phyloP scores from a whole-genome alignment of 2,888 invertebrate species.

The Protodeltote pygarga region DNA sequence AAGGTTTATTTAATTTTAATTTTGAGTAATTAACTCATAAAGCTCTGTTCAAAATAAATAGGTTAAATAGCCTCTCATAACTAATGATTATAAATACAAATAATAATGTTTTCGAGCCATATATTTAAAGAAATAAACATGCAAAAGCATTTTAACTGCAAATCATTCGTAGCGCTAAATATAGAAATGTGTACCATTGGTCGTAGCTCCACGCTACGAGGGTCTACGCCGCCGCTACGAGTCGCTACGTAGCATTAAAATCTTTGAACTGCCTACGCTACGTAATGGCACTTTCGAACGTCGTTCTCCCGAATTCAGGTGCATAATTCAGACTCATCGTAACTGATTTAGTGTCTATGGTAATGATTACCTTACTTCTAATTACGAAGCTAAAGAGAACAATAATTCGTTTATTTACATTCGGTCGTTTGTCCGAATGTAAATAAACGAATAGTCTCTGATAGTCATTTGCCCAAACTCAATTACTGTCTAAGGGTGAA shows the following conservation, averaged over 20 bases:
- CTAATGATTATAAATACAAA: conserved; percentile 17
- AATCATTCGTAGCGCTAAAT: conserved; percentile 38
- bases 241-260: conserved; percentile 14
- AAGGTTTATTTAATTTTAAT: conserved; percentile 10
- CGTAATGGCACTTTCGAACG: not conserved
- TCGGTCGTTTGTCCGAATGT: too few species aligned
- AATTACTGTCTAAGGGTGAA: too few species aligned
- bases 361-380: too few species aligned
- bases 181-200: conserved; percentile 21
- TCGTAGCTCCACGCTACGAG: conserved; percentile 47
- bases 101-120: conserved; percentile 16
- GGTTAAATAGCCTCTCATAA: conserved; percentile 13
- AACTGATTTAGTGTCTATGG: too few species aligned
- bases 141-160: conserved; percentile 33
- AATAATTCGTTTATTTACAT: too few species aligned
- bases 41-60: not conserved
- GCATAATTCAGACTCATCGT: too few species aligned
- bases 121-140: conserved; percentile 34
- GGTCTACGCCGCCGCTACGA: conserved; percentile 31
- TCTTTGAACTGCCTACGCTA: conserved; percentile 20
- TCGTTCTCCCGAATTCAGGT: too few species aligned
- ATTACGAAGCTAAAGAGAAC: too few species aligned
- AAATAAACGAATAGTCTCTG: too few species aligned
- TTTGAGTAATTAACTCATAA: not conserved
- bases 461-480: too few species aligned